Conservation (phyloP, 2,888 invertebrate genomes). For the Octonoba sinensis region DNA sequence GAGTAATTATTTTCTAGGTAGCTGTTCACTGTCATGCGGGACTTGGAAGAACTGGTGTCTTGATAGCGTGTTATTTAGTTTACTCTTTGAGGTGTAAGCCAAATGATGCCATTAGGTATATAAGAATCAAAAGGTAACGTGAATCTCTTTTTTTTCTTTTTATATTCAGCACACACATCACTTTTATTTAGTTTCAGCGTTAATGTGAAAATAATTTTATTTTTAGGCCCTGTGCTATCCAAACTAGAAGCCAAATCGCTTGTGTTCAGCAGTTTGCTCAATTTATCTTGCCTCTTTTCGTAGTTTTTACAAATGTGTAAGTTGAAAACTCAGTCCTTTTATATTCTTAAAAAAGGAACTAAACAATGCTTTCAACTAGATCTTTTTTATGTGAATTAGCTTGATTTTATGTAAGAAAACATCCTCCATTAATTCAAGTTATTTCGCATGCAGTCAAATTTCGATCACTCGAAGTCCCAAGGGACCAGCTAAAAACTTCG, state of each 20-base stretch:
- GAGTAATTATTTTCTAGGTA: slow-evolving; percentile 66
- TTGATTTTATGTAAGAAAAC: too few relatives aligned
- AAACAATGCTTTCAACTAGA: too few relatives aligned
- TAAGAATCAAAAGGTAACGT: slow-evolving; percentile 77
- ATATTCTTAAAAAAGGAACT: too few relatives aligned
- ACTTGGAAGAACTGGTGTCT: slow-evolving; percentile 85
- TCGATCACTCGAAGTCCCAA: too few relatives aligned
- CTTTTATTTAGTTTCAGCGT: background rate
- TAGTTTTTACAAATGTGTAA: slow-evolving; percentile 81
- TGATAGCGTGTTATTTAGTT: slow-evolving; percentile 88
- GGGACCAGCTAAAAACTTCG: too few relatives aligned
- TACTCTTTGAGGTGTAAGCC: slow-evolving; percentile 80
- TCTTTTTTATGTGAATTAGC: too few relatives aligned
- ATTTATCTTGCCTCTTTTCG: slow-evolving; percentile 80
- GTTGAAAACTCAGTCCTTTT: slow-evolving; percentile 65
- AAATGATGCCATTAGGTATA: slow-evolving; percentile 84
- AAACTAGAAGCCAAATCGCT: slow-evolving; percentile 85
- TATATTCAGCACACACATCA: too few relatives aligned
- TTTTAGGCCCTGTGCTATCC: slow-evolving; percentile 81
- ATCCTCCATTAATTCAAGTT: too few relatives aligned
- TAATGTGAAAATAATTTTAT: background rate
- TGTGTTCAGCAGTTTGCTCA: slow-evolving; percentile 86
- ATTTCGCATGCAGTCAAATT: too few relatives aligned
- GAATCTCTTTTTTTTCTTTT: background rate
- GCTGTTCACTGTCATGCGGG: slow-evolving; percentile 92